Base-by-base conservation (phyloP, 2,888 invertebrate genomes). In the Eilema caniola region DNA sequence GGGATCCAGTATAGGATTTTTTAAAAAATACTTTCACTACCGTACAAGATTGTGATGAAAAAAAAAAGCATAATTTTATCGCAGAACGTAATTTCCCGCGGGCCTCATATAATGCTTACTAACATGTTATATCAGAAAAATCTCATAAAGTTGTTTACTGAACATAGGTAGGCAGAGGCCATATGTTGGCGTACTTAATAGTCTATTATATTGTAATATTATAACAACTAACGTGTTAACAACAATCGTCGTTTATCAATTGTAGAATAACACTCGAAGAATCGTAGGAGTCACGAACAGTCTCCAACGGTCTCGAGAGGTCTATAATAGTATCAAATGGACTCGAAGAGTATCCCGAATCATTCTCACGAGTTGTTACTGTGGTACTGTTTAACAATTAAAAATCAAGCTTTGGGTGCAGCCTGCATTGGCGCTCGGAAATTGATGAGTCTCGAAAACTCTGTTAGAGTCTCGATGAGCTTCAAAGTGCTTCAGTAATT, bases 61-160 rank as follows among this genome's bases (percentile, higher is more conserved):
- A 47, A 57, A 57, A 24, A 37, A 65, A n/a, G 28, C 56, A 67
- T 53, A 62, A 62, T 62, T 67, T 41, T 25, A 56, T 69, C 14
- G 47, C 47, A 37, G 20, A 62, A 62, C 23, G 16, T 67, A 53
- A 67, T 67, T 67, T 62, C 67, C 67, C 67, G 16, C 33, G 56
- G 31, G 67, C 14, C 23, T 62, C 20, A 31, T 67, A 24, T 31
- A 61, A 53, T 56, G 61, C 25, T 37, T n/a, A 67, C 33, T 67
- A 33, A 62, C 33, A 62, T 62, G 24, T 53, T 67, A 47, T 67
- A 67, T 31, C 16, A 53, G 47, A 62, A 67, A 37, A 31, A 67
- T 31, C 47, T 61, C 47, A 62, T 56, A 28, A 31, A 53, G 5
- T 20, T 20, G 20, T 25, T 47, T 63, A 11, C 33, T 31, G 12